These are phyloP conservation scores for Grammomys dolichurus DNA, from an alignment of 2,113 vertebrate species.

Conservation along the genomic window DNA sequence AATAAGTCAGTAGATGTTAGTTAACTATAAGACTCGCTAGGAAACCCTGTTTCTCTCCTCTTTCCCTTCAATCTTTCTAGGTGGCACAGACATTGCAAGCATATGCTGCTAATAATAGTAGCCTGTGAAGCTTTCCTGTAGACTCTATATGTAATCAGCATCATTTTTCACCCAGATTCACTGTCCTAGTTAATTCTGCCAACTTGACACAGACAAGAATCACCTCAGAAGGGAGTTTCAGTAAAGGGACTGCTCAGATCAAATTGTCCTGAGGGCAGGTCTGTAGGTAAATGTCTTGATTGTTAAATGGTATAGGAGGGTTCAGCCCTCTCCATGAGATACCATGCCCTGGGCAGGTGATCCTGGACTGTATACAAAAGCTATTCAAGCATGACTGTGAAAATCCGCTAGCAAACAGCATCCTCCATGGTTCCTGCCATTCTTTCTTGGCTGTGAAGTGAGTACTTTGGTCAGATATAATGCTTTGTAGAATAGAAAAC, in stretches of 20 bases:
- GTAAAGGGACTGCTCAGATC: neutral
- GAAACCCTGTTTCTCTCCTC: constrained; percentile 2
- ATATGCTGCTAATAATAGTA: neutral
- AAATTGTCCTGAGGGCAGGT: too few relatives aligned
- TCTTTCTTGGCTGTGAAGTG: neutral
- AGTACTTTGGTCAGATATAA: neutral
- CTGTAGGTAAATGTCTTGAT: neutral
- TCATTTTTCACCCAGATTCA: neutral
- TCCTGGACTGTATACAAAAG: neutral
- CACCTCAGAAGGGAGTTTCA: neutral
- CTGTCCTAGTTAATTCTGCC: neutral
- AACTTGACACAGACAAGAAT: neutral
- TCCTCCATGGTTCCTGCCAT: neutral
- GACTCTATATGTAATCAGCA: neutral
- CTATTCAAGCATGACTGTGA: too few relatives aligned
- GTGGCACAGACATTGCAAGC: neutral
- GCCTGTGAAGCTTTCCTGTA: neutral
- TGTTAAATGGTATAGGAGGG: neutral
- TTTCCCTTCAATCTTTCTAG: constrained; percentile 19
- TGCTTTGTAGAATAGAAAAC: neutral
- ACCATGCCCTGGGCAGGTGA: neutral
- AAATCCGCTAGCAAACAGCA: neutral
- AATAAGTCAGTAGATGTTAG: neutral
- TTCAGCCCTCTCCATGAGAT: neutral
- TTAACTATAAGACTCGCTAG: constrained; percentile 29